These are phyloP conservation scores for Corydoras maculifer DNA, from an alignment of 2,113 vertebrate species.

Conservation along the genomic window DNA sequence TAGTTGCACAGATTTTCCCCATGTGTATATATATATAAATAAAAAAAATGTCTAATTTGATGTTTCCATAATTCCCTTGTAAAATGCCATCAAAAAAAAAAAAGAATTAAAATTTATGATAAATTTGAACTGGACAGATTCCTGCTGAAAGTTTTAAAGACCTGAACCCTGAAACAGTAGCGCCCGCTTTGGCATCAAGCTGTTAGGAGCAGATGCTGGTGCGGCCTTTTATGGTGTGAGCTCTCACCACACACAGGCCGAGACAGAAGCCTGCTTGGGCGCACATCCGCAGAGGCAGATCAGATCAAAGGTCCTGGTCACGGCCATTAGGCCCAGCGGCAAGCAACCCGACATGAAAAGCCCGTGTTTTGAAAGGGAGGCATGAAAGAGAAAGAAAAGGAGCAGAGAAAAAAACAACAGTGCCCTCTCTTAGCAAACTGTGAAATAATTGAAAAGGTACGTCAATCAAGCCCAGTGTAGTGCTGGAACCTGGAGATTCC, in stretches of 20 bases:
- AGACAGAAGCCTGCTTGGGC: conserved; percentile 51
- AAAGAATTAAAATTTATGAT: neutral
- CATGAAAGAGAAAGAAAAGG: conserved; percentile 48
- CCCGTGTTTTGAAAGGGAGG: conserved; percentile 70
- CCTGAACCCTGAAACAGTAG: conserved; percentile 32
- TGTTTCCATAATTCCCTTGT: no score
- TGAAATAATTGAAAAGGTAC: conserved; percentile 82
- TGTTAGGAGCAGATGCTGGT: conserved; percentile 60
- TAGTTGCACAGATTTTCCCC: no score
- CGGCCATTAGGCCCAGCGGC: conserved; percentile 69
- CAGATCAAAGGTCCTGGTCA: conserved; percentile 77
- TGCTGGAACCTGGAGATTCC: conserved; percentile 66
- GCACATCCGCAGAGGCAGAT: conserved; percentile 62
- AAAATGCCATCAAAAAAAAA: neutral
- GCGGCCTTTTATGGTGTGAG: conserved; percentile 56
- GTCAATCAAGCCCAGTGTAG: conserved; percentile 71
- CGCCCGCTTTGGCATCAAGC: conserved; percentile 59
- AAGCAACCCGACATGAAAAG: conserved; percentile 72
- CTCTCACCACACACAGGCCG: conserved; percentile 54
- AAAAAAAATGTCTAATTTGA: no score
- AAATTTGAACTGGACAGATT: neutral
- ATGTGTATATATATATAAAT: no score
- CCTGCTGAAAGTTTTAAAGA: conserved; percentile 44
- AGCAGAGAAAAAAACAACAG: conserved; percentile 63
- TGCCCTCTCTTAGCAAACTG: conserved; percentile 74